Conservation (phyloP, 2,113 vertebrate species). For the Alces alces region DNA sequence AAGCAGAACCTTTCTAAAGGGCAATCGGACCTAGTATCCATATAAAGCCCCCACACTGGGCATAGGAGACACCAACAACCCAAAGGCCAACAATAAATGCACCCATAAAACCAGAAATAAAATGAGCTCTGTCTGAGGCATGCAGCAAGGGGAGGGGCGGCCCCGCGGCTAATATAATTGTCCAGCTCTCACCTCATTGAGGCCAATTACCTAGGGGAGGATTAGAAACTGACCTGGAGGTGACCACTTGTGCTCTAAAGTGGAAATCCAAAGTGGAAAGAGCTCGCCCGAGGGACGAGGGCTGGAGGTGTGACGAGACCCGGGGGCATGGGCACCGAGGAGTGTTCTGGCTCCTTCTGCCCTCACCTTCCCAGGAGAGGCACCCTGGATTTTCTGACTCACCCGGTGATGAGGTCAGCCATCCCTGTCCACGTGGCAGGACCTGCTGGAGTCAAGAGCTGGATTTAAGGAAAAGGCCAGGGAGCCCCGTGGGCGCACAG, state of each 20-base stretch:
- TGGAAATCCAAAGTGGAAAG: not conserved
- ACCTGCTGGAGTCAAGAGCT: not conserved
- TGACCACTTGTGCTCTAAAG: constrained; percentile 14
- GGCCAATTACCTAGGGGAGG: constrained; percentile 42
- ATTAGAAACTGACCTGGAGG: constrained; percentile 32
- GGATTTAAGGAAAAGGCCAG: not conserved
- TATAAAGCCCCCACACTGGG: constrained; percentile 26
- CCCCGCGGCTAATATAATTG: not conserved
- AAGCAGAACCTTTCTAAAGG: constrained; percentile 55
- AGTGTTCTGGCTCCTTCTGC: not conserved
- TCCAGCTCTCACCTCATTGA: constrained; percentile 47
- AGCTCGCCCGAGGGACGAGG: not conserved
- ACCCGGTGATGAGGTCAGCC: not conserved
- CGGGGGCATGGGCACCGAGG: accelerated
- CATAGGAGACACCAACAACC: constrained; percentile 41
- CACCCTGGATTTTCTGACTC: not conserved
- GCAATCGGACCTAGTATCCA: constrained; percentile 24
- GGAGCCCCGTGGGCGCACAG: not conserved
- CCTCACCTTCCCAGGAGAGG: not conserved
- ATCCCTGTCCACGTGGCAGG: not conserved
- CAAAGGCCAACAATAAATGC: constrained; percentile 61
- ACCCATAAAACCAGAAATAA: constrained; percentile 68
- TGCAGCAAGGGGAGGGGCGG: not conserved
- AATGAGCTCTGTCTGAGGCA: constrained; percentile 59
- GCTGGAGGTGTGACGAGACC: not conserved